Evolutionary conservation across 2,888 invertebrate species (phyloP), one percentile per base, ranked within the genome.

Genomic region (Drosophila pseudotalamancana): DNA sequence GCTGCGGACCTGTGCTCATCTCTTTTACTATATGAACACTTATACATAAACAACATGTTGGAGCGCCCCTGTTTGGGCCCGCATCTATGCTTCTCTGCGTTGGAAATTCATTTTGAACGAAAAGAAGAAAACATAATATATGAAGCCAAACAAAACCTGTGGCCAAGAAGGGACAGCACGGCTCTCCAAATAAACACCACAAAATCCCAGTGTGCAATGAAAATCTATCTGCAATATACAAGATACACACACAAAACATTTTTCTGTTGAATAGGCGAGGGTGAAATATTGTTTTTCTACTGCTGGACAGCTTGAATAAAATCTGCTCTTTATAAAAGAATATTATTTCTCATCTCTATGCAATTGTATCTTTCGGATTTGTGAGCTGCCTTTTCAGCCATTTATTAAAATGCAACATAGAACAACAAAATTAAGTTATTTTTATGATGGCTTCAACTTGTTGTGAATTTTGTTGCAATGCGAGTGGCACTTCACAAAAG

Each of bases 181-280:
- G 60, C 45, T 49, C 63, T 69, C 46, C 39, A 63, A 63, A 54
- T 39, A 66, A 70, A 70, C 66, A 74, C 75, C 72, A 78, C 61
- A 64, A 78, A 75, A 73, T 77, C 64, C 73, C 65, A 77, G 55
- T 66, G 55, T 66, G 70, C 65, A 63, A 59, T 66, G 65, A 39
- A 64, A 72, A 55, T 72, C 69, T 75, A 72, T 72, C 69, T 62
- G 56, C 53, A 61, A 72, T 60, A 69, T 39, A 63, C 65, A 70
- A n/a, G 35, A 72, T 29, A 57, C 42, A 48, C 37, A 57, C 43
- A 61, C 50, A 50, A 62, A 39, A 42, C 63, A 40, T 45, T 74
- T 74, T 61, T 78, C 61, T 40, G 73, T 67, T 72, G 65, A 66
- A 72, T 69, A 64, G 51, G 63, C 56, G 79, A 78, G 79, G 75